Evolutionary conservation across 1,140 invertebrate genomes (phyloP).

Genomic region (Drosophila repletoides): DNA sequence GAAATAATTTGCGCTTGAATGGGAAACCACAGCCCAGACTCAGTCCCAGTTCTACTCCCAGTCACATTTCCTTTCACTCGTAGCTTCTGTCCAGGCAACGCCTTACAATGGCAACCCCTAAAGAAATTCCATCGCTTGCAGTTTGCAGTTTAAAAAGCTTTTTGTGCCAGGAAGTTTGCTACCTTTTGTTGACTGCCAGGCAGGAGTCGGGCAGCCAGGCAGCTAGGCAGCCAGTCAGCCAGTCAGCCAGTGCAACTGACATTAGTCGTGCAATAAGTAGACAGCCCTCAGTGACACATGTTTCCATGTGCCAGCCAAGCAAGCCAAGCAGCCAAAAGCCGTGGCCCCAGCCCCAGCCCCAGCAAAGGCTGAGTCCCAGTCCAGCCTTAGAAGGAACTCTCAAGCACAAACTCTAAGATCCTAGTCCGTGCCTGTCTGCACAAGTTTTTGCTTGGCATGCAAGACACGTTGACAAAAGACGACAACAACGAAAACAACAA

Average conservation of each 20-base stretch:
- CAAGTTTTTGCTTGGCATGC: constrained; percentile 73
- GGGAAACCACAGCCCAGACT: constrained; percentile 35
- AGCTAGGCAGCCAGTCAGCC: no score
- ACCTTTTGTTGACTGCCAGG: constrained; percentile 64
- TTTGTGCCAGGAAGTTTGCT: constrained; percentile 67
- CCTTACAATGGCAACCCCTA: constrained; percentile 24
- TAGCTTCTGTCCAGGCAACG: background rate
- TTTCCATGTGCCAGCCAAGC: constrained; percentile 57
- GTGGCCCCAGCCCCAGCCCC: constrained; percentile 26
- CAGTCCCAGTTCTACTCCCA: background rate
- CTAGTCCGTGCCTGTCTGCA: constrained; percentile 44
- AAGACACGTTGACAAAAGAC: constrained; percentile 79
- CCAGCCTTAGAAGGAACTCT: background rate
- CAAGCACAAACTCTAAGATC: constrained; percentile 6
- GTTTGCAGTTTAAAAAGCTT: constrained; percentile 63
- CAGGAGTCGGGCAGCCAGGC: background rate
- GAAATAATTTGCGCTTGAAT: constrained; percentile 69
- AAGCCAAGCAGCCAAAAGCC: constrained; percentile 19
- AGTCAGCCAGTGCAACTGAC: constrained; percentile 61
- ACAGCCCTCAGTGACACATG: constrained; percentile 75
- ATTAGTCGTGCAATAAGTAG: constrained; percentile 80
- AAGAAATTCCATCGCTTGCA: constrained; percentile 60
- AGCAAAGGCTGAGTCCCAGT: background rate
- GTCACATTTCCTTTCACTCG: background rate
- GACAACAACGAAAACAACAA: constrained; percentile 46